phyloP scores from a whole-genome alignment of 2,888 invertebrate species.

The Acleris emargana region DNA sequence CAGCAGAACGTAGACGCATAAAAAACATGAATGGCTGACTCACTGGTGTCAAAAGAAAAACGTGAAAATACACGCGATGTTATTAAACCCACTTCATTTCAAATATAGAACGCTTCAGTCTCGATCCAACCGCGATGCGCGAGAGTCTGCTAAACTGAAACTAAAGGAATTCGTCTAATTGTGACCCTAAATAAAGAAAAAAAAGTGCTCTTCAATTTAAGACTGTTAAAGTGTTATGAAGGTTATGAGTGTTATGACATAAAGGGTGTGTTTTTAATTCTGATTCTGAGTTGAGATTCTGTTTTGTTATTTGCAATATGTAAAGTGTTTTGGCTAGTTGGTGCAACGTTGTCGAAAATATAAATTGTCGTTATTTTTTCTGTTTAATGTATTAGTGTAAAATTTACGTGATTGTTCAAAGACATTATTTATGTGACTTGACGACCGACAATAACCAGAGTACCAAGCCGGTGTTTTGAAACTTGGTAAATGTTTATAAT shows the following conservation, averaged over 20 bases:
- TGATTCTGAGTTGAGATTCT: no score
- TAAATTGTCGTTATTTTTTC: no score
- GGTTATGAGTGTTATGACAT: not conserved
- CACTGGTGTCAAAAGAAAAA: conserved; percentile 68
- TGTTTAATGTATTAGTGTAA: not conserved
- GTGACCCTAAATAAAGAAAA: conserved; percentile 9
- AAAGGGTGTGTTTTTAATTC: not conserved
- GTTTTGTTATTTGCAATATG: not conserved
- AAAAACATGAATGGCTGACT: conserved; percentile 62
- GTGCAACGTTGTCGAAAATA: no score
- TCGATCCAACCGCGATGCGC: conserved; percentile 63
- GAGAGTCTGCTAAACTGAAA: conserved; percentile 52
- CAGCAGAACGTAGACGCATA: conserved; percentile 39
- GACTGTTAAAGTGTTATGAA: not conserved
- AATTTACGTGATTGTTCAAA: not conserved
- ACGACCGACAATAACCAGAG: conserved; percentile 12
- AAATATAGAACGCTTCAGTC: conserved; percentile 80
- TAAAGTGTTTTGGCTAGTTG: no score
- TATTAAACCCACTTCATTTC: conserved; percentile 79
- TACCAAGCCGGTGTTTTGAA: conserved; percentile 6
- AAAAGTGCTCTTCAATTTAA: conserved; percentile 11
- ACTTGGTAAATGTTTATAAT: conserved; percentile 10
- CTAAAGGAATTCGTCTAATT: conserved; percentile 18
- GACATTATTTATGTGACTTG: not conserved
- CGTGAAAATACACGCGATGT: conserved; percentile 77